A percentile compares a stretch with the other conserved stretches of the same genome.
phyloP scores from a whole-genome alignment of 2,113 vertebrate species.

The Gadus macrocephalus region DNA sequence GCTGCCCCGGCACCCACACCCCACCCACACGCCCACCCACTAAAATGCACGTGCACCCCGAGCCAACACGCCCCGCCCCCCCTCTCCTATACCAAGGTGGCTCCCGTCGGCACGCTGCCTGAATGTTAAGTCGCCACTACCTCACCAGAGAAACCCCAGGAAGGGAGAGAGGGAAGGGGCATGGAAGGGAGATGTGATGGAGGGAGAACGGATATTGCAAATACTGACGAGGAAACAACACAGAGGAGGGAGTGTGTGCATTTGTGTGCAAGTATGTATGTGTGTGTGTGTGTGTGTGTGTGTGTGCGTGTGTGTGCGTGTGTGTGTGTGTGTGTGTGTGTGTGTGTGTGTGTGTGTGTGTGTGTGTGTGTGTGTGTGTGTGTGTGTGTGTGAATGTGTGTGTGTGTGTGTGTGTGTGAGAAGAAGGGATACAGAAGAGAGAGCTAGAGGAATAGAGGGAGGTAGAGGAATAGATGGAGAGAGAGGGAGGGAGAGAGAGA shows the following conservation, averaged over 20 bases:
- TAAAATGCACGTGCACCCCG: conserved; percentile 61
- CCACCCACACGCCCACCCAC: conserved; percentile 46
- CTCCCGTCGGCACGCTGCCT: conserved; percentile 64
- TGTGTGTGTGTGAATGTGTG: conserved; percentile 10
- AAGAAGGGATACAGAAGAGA: too few relatives aligned
- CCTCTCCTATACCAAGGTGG: conserved; percentile 48
- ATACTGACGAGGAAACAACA: conserved; percentile 22
- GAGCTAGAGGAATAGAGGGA: too few relatives aligned
- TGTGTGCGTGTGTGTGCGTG: too few relatives aligned
- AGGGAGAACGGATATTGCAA: conserved; percentile 24
- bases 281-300: background rate
- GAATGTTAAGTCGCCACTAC: conserved; percentile 66
- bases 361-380: conserved; percentile 13
- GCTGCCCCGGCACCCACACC: conserved; percentile 36
- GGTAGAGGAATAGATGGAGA: too few relatives aligned
- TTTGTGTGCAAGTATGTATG: background rate
- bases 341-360: conserved; percentile 27
- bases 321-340: conserved; percentile 30
- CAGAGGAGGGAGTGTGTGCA: conserved; percentile 9
- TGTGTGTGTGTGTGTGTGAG: conserved; percentile 28
- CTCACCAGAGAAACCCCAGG: conserved; percentile 55
- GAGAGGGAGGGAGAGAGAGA: too few relatives aligned
- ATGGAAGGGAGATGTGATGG: conserved; percentile 17
- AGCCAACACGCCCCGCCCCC: conserved; percentile 22
- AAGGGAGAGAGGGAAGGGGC: conserved; percentile 2